A percentile compares a stretch with the other conserved stretches of the same genome.
Evolutionary conservation across 2,113 vertebrate species (phyloP).

Genomic region (Drymodes brunneopygia): DNA sequence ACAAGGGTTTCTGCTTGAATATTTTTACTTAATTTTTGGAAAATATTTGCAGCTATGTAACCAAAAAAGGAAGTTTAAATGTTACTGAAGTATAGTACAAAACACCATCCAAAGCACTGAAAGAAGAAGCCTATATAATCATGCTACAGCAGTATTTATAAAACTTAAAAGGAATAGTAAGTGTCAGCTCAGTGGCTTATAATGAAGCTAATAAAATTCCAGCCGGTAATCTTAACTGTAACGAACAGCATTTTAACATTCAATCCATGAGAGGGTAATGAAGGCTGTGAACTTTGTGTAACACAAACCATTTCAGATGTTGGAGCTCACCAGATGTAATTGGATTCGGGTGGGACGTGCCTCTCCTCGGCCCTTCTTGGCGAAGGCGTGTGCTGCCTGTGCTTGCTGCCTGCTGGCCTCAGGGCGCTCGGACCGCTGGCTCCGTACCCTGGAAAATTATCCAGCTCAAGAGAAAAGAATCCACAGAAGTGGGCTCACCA

Average conservation of each 20-base stretch:
- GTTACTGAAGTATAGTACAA: conserved; percentile 62
- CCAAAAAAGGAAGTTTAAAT: conserved; percentile 48
- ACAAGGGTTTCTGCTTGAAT: not conserved
- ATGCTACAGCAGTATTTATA: conserved; percentile 62
- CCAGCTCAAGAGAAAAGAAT: conserved; percentile 64
- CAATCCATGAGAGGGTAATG: conserved; percentile 75
- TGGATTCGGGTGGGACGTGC: conserved; percentile 80
- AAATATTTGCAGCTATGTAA: conserved; percentile 39
- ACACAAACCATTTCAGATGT: conserved; percentile 73
- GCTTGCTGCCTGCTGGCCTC: conserved; percentile 72
- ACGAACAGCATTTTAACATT: conserved; percentile 72
- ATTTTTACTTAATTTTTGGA: conserved; percentile 23
- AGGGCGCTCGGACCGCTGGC: conserved; percentile 69
- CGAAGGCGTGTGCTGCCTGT: conserved; percentile 72
- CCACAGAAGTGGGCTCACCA: conserved; percentile 17
- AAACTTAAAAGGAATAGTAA: conserved; percentile 74
- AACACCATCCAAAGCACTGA: conserved; percentile 64
- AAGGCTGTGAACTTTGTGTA: conserved; percentile 74
- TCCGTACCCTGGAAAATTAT: conserved; percentile 79
- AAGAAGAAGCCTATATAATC: conserved; percentile 67
- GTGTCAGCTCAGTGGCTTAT: conserved; percentile 76
- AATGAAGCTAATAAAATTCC: conserved; percentile 78
- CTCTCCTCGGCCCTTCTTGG: conserved; percentile 74
- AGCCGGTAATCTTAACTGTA: conserved; percentile 68
- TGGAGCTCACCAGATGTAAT: conserved; percentile 85